Percentiles rank a stretch among this genome's conserved stretches.
These are phyloP conservation scores for Panzeria rudis DNA, from an alignment of 2,888 invertebrate genomes.

Conservation along the genomic window DNA sequence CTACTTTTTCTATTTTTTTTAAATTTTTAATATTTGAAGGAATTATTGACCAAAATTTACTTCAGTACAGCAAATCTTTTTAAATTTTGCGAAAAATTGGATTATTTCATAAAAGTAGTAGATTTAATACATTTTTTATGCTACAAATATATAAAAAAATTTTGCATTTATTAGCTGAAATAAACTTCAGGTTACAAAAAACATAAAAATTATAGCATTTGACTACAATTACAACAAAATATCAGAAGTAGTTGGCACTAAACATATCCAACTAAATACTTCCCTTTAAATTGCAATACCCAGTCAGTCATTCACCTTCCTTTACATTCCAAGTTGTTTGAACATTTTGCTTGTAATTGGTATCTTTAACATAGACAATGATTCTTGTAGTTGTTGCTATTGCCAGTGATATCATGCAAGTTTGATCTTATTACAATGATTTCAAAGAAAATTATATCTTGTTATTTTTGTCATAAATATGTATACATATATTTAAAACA, in stretches of 20 bases:
- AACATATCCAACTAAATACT: background rate
- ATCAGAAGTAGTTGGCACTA: background rate
- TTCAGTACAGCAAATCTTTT: no score
- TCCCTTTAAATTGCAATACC: background rate
- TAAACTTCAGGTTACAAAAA: no score
- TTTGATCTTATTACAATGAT: constrained; percentile 69
- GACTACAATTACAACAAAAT: background rate
- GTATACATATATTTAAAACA: constrained; percentile 42
- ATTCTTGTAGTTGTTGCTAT: background rate
- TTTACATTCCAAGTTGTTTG: constrained; percentile 8
- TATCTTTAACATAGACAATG: constrained; percentile 22
- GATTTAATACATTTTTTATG: no score
- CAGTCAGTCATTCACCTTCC: constrained; percentile 46
- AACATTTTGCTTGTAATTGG: constrained; percentile 23
- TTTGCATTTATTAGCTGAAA: no score
- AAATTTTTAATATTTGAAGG: no score
- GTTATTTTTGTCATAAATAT: constrained; percentile 37
- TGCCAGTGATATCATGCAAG: constrained; percentile 64
- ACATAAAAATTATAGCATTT: background rate
- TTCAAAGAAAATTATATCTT: constrained; percentile 48
- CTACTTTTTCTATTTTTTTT: no score
- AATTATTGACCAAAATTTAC: no score
- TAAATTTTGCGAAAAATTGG: no score
- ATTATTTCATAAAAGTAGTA: no score
- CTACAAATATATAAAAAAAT: no score